These are phyloP conservation scores for Euplagia quadripunctaria DNA, from an alignment of 2,888 invertebrate genomes.

Conservation along the genomic window DNA sequence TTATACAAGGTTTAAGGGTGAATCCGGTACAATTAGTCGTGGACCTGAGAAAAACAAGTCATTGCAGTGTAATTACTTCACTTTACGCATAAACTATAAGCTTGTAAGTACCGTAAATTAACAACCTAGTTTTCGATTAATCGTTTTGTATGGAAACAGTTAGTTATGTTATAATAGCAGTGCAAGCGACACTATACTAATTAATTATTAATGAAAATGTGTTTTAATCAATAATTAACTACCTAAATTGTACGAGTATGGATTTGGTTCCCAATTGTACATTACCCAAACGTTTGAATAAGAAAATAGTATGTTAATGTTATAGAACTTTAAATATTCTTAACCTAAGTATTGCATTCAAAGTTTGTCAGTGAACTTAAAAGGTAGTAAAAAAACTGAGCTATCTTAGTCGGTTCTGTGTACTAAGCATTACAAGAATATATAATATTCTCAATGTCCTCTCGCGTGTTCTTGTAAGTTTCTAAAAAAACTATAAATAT, in stretches of 20 bases:
- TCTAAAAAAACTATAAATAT: constrained; percentile 11
- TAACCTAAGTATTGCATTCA: constrained; percentile 22
- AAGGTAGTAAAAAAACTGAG: not conserved
- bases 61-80: constrained; percentile 60
- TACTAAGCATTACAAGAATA: constrained; percentile 7
- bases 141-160: constrained; percentile 41
- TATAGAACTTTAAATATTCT: not conserved
- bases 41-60: constrained; percentile 63
- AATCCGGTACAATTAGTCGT: constrained; percentile 41
- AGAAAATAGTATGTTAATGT: not conserved
- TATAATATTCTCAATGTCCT: not conserved
- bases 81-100: constrained; percentile 39
- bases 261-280: not conserved
- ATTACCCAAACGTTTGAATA: not conserved
- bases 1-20: constrained; percentile 60
- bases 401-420: constrained; percentile 9
- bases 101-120: constrained; percentile 37
- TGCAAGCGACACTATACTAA: constrained; percentile 37
- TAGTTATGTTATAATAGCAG: not conserved
- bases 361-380: constrained; percentile 13
- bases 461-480: not conserved
- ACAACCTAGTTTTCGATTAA: constrained; percentile 45
- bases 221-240: constrained; percentile 33
- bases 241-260: not conserved
- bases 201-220: constrained; percentile 29